Percentiles rank a stretch among this genome's conserved stretches.
These are phyloP conservation scores for Latrodectus elegans DNA, from an alignment of 2,888 invertebrate genomes.

Conservation along the genomic window DNA sequence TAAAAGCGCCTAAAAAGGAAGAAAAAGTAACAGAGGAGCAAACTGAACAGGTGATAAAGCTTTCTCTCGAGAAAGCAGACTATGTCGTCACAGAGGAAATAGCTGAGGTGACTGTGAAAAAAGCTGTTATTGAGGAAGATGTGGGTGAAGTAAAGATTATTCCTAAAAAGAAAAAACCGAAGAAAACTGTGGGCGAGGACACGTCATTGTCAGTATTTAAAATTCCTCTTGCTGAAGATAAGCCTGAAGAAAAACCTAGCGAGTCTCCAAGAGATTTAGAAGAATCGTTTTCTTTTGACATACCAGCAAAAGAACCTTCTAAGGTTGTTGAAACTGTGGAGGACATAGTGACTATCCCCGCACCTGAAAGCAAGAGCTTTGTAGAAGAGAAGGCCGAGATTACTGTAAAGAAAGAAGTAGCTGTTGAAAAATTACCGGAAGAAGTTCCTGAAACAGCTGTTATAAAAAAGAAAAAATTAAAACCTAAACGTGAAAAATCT, in stretches of 20 bases:
- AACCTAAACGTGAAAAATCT: slow-evolving; percentile 40
- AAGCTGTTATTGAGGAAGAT: slow-evolving; percentile 71
- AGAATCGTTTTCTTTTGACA: slow-evolving; percentile 68
- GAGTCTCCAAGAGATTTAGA: slow-evolving; percentile 48
- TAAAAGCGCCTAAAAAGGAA: slow-evolving; percentile 34
- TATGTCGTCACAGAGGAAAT: slow-evolving; percentile 70
- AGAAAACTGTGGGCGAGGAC: slow-evolving; percentile 46
- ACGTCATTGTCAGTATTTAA: slow-evolving; percentile 44
- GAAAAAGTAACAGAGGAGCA: slow-evolving; percentile 31
- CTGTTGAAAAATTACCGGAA: slow-evolving; percentile 73
- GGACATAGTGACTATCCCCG: slow-evolving; percentile 50
- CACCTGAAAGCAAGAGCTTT: slow-evolving; percentile 13
- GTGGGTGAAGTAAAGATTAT: slow-evolving; percentile 64
- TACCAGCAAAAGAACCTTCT: slow-evolving; percentile 61
- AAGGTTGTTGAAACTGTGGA: slow-evolving; percentile 45
- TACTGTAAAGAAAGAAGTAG: slow-evolving; percentile 73
- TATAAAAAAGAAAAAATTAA: slow-evolving; percentile 33
- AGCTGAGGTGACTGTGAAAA: slow-evolving; percentile 70
- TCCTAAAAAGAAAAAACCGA: slow-evolving; percentile 53
- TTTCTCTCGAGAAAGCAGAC: slow-evolving; percentile 32
- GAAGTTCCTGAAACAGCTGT: slow-evolving; percentile 24
- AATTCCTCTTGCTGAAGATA: slow-evolving; percentile 43
- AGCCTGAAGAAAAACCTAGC: slow-evolving; percentile 48
- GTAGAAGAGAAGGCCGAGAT: slow-evolving; percentile 70
- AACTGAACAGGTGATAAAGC: slow-evolving; percentile 35